phyloP scores from a whole-genome alignment of 2,113 vertebrate species.

The Clinocottus analis region DNA sequence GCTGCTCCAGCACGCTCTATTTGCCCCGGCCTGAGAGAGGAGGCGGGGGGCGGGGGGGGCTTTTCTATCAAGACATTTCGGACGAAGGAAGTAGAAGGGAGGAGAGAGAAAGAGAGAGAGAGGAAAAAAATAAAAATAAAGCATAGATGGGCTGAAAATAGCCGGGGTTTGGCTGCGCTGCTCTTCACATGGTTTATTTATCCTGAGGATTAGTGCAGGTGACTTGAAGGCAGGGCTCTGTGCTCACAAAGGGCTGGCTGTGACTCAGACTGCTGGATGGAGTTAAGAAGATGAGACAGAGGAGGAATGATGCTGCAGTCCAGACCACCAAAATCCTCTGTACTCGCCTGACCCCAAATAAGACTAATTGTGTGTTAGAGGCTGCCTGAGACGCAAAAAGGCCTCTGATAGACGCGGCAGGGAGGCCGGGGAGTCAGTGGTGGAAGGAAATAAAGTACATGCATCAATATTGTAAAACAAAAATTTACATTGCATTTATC shows the following conservation, averaged over 20 bases:
- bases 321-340: constrained; percentile 12
- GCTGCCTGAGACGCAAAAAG: constrained; percentile 10
- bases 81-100: constrained; percentile 13
- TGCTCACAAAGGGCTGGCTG: constrained; percentile 47
- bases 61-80: constrained; percentile 66
- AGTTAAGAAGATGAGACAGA: constrained; percentile 27
- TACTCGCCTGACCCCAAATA: constrained; percentile 45
- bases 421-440: too few relatives aligned
- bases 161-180: constrained; percentile 59
- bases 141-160: constrained; percentile 73
- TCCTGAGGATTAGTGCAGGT: constrained; percentile 77
- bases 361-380: constrained; percentile 17
- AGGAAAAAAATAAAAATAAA: too few relatives aligned
- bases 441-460: background rate
- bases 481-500: background rate
- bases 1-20: constrained; percentile 59
- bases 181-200: constrained; percentile 80
- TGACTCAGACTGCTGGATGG: constrained; percentile 60
- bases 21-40: constrained; percentile 54
- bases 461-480: background rate
- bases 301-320: constrained; percentile 45
- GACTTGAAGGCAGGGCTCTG: constrained; percentile 69
- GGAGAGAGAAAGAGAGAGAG: background rate
- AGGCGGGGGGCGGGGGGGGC: too few relatives aligned
- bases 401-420: background rate